phyloP scores from a whole-genome alignment of 2,113 vertebrate genomes.

The Lichenostomus cassidix region DNA sequence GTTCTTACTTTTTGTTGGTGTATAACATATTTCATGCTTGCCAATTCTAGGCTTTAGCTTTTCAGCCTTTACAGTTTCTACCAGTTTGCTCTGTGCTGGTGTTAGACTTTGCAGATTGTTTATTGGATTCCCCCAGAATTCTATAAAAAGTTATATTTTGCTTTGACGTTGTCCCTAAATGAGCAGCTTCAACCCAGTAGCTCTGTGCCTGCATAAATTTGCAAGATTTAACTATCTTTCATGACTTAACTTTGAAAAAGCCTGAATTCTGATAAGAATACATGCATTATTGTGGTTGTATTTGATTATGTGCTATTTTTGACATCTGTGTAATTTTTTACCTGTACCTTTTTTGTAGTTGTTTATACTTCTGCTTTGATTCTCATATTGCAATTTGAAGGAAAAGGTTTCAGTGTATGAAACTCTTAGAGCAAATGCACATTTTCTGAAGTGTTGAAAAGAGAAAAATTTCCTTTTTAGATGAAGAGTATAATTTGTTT shows the following conservation, averaged over 20 bases:
- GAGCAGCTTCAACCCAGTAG: not conserved
- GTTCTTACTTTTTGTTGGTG: not conserved
- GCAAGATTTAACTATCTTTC: not conserved
- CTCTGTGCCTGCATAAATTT: not conserved
- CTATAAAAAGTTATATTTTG: not conserved
- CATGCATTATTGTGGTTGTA: not conserved
- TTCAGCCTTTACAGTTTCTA: not conserved
- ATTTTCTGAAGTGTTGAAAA: not conserved
- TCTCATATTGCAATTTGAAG: not conserved
- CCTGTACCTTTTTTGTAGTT: not conserved
- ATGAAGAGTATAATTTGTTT: not conserved
- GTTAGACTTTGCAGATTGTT: not conserved
- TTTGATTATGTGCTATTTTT: not conserved
- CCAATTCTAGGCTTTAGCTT: not conserved
- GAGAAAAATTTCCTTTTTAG: not conserved
- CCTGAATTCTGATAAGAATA: not conserved
- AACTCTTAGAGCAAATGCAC: not conserved
- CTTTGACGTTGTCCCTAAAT: not conserved
- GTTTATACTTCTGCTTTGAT: not conserved
- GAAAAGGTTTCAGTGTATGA: not conserved
- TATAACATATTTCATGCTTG: not conserved
- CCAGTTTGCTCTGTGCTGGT: not conserved
- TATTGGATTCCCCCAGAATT: not conserved
- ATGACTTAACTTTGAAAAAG: not conserved
- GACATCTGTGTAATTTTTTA: not conserved